These are phyloP conservation scores for Mus musculus DNA, from an alignment of 2,113 vertebrate species.

Conservation along the genomic window DNA sequence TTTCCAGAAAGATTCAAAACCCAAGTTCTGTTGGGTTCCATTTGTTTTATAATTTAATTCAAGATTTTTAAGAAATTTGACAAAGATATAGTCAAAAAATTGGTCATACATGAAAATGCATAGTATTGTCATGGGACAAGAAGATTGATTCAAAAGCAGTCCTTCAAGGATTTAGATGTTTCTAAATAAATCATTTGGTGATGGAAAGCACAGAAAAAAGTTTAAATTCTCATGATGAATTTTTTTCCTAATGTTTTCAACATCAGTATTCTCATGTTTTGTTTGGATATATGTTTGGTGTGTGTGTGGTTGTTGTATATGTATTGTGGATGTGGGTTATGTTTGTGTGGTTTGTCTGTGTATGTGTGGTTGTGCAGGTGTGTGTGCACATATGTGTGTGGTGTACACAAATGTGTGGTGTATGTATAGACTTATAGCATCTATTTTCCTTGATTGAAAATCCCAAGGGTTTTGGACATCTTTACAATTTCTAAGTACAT, in stretches of 20 bases:
- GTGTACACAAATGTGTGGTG: background rate
- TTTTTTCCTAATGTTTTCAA: slow-evolving; percentile 3
- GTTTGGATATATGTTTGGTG: background rate
- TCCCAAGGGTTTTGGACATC: background rate
- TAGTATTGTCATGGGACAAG: background rate
- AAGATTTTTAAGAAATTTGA: slow-evolving; percentile 51
- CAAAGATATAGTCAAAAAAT: slow-evolving; percentile 18
- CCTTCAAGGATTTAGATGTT: slow-evolving; percentile 12
- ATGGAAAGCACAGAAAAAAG: background rate
- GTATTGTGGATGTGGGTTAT: background rate
- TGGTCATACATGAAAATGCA: slow-evolving; percentile 34
- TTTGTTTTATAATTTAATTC: slow-evolving; percentile 44
- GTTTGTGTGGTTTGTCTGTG: background rate
- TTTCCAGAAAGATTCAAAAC: slow-evolving; percentile 49
- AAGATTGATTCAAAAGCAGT: background rate
- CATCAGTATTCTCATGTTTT: background rate
- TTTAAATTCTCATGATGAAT: background rate
- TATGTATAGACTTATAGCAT: background rate
- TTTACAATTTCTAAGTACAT: background rate
- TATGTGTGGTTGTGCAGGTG: background rate
- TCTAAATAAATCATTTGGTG: background rate
- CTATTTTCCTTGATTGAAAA: slow-evolving; percentile 26
- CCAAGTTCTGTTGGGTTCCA: background rate
- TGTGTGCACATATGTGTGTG: background rate
- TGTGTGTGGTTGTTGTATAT: background rate